Conservation (phyloP, 2,888 invertebrate genomes). For the Pantelozetes paolii region DNA sequence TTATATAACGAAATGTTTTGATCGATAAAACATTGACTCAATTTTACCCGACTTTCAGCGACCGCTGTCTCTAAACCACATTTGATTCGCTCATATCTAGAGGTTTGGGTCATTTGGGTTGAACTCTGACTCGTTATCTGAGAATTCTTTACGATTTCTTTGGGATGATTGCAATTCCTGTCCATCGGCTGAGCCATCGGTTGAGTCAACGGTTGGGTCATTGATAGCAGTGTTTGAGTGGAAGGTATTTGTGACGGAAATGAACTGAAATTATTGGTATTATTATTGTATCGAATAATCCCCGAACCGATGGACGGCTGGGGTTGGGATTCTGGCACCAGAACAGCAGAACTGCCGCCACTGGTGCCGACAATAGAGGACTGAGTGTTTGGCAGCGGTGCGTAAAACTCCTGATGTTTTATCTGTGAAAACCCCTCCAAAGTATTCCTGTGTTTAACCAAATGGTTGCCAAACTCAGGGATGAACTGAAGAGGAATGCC, state of each 20-base stretch:
- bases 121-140: background rate
- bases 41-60: background rate
- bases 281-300: background rate
- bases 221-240: background rate
- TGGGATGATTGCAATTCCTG: background rate
- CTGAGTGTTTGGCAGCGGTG: background rate
- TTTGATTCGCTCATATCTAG: background rate
- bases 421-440: background rate
- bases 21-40: background rate
- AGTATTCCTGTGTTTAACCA: background rate
- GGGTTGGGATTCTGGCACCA: background rate
- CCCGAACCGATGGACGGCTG: no score
- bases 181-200: background rate
- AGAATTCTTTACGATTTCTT: background rate
- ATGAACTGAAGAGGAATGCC: no score
- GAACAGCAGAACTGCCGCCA: background rate
- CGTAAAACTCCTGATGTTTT: background rate
- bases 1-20: background rate
- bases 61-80: background rate
- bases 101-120: background rate
- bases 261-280: no score
- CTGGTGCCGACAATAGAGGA: background rate
- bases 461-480: background rate
- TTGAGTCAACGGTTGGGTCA: background rate
- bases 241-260: background rate